Evolutionary conservation across 1,140 invertebrate species (phyloP).

Genomic region (Drepana arcuata): DNA sequence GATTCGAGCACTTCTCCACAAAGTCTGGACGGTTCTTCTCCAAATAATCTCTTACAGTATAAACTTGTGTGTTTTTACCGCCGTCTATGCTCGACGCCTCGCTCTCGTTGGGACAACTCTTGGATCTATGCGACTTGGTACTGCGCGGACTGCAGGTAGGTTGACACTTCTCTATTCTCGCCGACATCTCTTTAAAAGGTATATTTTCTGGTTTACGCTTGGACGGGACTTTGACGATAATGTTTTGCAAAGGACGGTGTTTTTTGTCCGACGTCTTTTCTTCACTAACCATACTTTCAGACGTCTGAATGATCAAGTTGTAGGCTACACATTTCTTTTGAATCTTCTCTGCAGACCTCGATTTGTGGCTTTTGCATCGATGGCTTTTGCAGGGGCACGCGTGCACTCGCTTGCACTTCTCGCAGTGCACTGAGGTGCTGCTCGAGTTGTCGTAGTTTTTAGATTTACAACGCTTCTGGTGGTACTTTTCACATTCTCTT

Average conservation of each 20-base stretch:
- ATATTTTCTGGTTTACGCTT: conserved; percentile 24
- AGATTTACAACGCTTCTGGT: conserved; percentile 42
- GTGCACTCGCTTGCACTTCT: conserved; percentile 35
- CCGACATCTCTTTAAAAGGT: conserved; percentile 39
- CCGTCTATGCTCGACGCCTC: conserved; percentile 49
- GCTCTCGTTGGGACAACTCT: conserved; percentile 39
- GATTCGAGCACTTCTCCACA: conserved; percentile 33
- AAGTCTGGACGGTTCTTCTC: conserved; percentile 61
- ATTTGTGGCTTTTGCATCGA: conserved; percentile 41
- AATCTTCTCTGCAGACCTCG: conserved; percentile 32
- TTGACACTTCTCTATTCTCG: conserved; percentile 36
- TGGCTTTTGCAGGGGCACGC: conserved; percentile 34
- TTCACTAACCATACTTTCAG: conserved; percentile 57
- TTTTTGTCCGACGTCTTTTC: conserved; percentile 21
- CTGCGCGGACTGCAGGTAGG: conserved; percentile 17
- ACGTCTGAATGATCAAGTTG: conserved; percentile 61
- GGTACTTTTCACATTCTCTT: conserved; percentile 56
- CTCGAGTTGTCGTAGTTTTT: conserved; percentile 41
- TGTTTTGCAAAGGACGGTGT: conserved; percentile 34
- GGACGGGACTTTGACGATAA: conserved; percentile 57
- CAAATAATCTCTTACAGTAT: conserved; percentile 57
- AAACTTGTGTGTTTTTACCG: conserved; percentile 23
- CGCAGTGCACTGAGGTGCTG: conserved; percentile 43
- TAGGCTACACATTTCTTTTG: conserved; percentile 61
- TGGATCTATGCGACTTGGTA: conserved; percentile 22